Conservation (phyloP, 1,140 invertebrate species). For the Anastrepha ludens region DNA sequence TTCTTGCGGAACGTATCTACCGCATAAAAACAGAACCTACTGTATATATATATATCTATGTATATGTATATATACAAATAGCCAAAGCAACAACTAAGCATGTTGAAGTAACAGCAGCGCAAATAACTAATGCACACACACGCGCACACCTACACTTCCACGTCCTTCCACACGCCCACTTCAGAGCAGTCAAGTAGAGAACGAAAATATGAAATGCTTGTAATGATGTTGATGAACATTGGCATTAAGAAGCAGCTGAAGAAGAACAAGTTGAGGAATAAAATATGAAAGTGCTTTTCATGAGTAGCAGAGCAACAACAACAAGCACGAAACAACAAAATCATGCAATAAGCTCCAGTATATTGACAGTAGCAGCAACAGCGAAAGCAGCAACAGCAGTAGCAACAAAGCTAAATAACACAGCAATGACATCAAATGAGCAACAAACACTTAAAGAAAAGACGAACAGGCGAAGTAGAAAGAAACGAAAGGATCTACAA, state of each 20-base stretch:
- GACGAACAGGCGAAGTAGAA: not conserved
- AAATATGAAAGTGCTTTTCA: not conserved
- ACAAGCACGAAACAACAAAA: not conserved
- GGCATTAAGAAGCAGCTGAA: not conserved
- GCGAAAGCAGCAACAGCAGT: not conserved
- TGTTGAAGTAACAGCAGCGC: not conserved
- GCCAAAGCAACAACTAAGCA: not conserved
- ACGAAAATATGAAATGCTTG: conserved; percentile 17
- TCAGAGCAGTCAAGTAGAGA: conserved; percentile 15
- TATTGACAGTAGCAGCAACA: not conserved
- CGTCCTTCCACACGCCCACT: not conserved
- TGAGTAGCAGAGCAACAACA: not conserved
- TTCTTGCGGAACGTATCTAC: no score
- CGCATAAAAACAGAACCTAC: no score
- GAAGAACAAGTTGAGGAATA: conserved; percentile 4
- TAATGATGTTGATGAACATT: conserved; percentile 32
- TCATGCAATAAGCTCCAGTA: not conserved
- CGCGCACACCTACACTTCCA: not conserved
- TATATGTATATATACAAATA: not conserved
- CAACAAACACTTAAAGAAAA: conserved; percentile 32
- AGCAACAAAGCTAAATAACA: not conserved
- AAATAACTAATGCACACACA: not conserved
- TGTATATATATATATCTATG: no score
- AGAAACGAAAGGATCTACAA: not conserved
- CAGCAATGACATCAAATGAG: not conserved